phyloP scores from a whole-genome alignment of 1,140 invertebrate species.

The Zophobas morio region DNA sequence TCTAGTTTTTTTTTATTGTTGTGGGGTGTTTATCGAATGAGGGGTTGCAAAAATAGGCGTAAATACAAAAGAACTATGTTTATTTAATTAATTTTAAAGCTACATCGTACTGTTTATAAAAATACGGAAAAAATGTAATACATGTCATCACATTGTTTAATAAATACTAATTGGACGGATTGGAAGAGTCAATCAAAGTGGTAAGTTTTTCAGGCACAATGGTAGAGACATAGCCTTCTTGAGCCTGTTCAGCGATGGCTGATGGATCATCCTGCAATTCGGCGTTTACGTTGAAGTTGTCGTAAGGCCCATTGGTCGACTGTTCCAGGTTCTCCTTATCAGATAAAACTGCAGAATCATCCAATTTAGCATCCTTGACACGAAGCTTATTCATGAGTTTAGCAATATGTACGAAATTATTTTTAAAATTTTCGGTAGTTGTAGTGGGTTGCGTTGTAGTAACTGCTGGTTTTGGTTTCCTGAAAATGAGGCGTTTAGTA shows the following conservation, averaged over 20 bases:
- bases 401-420: constrained; percentile 53
- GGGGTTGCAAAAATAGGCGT: no score
- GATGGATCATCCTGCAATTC: constrained; percentile 71
- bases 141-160: constrained; percentile 46
- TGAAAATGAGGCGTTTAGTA: constrained; percentile 43
- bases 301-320: constrained; percentile 71
- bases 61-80: neutral
- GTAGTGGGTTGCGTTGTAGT: constrained; percentile 45
- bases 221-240: constrained; percentile 70
- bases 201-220: constrained; percentile 72
- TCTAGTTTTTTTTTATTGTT: no score
- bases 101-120: constrained; percentile 32
- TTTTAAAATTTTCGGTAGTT: constrained; percentile 53
- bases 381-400: constrained; percentile 54
- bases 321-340: constrained; percentile 52
- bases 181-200: constrained; percentile 57
- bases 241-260: constrained; percentile 61
- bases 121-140: constrained; percentile 33
- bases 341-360: constrained; percentile 52
- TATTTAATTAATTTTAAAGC: constrained; percentile 28
- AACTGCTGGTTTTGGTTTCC: constrained; percentile 51
- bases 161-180: constrained; percentile 55
- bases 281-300: constrained; percentile 67
- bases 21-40: no score
- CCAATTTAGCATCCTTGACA: constrained; percentile 47